Evolutionary conservation across 2,888 invertebrate genomes (phyloP).

Genomic region (Phalera bucephala): DNA sequence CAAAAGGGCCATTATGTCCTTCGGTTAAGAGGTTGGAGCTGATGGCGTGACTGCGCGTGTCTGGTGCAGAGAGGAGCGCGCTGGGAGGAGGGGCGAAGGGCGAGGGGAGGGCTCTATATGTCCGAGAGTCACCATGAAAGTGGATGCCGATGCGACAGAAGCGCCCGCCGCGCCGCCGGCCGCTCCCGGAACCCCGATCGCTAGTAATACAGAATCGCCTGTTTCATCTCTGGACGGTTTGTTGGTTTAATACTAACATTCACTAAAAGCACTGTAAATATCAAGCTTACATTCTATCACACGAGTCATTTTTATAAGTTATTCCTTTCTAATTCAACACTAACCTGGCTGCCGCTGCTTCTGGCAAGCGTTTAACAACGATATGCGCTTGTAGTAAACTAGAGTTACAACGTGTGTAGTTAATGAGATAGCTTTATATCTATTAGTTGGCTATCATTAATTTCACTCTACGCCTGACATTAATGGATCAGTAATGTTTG

Average conservation of each 20-base stretch:
- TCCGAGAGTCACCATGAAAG: slow-evolving; percentile 58
- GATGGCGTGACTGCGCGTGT: slow-evolving; percentile 59
- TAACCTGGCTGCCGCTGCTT: slow-evolving; percentile 36
- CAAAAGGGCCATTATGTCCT: slow-evolving; percentile 15
- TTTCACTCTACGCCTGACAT: no score
- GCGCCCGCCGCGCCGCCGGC: slow-evolving; percentile 51
- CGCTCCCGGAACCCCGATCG: slow-evolving; percentile 50
- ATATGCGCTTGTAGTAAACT: slow-evolving; percentile 6
- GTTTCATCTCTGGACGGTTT: slow-evolving; percentile 76
- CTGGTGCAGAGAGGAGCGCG: slow-evolving; percentile 64
- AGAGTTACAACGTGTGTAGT: neutral
- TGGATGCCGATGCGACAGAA: slow-evolving; percentile 64
- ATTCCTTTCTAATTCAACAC: slow-evolving; percentile 19
- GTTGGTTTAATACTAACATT: slow-evolving; percentile 59
- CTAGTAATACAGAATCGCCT: slow-evolving; percentile 75
- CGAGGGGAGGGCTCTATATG: slow-evolving; percentile 53
- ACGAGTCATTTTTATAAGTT: slow-evolving; percentile 19
- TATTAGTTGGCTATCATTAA: no score
- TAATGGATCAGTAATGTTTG: no score
- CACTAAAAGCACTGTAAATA: slow-evolving; percentile 47
- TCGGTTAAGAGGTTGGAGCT: slow-evolving; percentile 43
- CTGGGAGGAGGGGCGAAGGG: slow-evolving; percentile 43
- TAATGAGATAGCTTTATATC: no score
- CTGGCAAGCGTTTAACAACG: slow-evolving; percentile 11
- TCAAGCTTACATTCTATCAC: slow-evolving; percentile 37